Evolutionary conservation across 2,113 vertebrate genomes (phyloP), one percentile per base, ranked within the genome.

Genomic region (Platichthys stellatus): DNA sequence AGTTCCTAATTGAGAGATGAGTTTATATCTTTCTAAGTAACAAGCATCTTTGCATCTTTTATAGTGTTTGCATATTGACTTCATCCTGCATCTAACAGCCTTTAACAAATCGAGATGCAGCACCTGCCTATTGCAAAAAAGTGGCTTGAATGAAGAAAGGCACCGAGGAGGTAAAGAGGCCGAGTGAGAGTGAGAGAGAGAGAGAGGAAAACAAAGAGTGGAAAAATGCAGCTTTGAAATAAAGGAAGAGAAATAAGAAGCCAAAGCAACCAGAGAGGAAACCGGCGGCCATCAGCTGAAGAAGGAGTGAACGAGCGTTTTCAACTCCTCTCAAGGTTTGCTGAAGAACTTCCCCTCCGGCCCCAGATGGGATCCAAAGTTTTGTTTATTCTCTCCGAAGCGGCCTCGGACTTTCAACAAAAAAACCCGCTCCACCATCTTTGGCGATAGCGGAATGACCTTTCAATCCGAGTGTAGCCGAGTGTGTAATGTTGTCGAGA

Each of bases 351-450:
- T 8, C 1, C 20, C 62, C 43, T 70, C 69, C 65, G 28, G 21
- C 78, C 59, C 35, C 47, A 68, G 69, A 81, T 63, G 68, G 28
- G 63, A 85, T 76, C 40, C 59, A 51, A 3, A 57, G 71, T 85
- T 72, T 40, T 70, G 53, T 87, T 85, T 76, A 71, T 74, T 85
- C 65, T 70, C 77, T 1, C 24, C 75, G 31, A 67, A 61, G 51
- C 28, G 38, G 56, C 82, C 49, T 77, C 45, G 23, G 69, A 60
- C 56, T 85, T 76, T 76, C 49, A 76, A 31, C 5, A 23, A 23
- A 23, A 5, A 31, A 31, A 31, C 28, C 28, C 1, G 28, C 28
- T 31, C 28, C 0, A 31, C 5, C 58, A 6, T 60, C 53, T 18
- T 8, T 59, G 64, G 65, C 58, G 51, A 40, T 74, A 71, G 57